A percentile compares a stretch with the other conserved stretches of the same genome.
These are phyloP conservation scores for Brachylomia viminalis DNA, from an alignment of 2,888 invertebrate genomes.

Conservation along the genomic window DNA sequence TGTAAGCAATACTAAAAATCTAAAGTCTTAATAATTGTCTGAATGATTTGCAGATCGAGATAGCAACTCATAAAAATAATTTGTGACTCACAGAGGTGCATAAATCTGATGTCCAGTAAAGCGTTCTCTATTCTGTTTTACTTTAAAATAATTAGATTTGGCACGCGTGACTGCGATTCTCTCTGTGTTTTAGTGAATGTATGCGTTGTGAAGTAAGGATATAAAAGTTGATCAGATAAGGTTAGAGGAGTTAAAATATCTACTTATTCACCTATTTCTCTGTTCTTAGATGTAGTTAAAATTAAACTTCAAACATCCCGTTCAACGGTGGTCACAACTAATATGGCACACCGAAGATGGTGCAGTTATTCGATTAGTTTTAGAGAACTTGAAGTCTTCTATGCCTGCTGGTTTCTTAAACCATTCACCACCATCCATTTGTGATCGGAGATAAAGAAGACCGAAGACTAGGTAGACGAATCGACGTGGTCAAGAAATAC, in stretches of 20 bases:
- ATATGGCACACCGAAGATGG: not conserved
- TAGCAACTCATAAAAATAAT: conserved; percentile 27
- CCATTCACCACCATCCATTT: not conserved
- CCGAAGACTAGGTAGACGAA: not conserved
- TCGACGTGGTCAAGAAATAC: not conserved
- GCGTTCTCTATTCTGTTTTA: conserved; percentile 12
- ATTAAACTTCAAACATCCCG: not conserved
- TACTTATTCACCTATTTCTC: no score
- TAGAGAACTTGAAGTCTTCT: not conserved
- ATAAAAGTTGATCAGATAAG: not conserved
- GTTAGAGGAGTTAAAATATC: not conserved
- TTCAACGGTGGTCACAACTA: not conserved
- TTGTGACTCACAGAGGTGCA: conserved; percentile 25
- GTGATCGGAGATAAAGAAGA: not conserved
- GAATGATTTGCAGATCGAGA: conserved; percentile 13
- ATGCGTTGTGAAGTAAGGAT: not conserved
- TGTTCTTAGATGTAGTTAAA: no score
- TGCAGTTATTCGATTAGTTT: no score
- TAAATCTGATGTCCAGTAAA: conserved; percentile 23
- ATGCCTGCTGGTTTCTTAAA: not conserved
- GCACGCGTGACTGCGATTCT: conserved; percentile 9
- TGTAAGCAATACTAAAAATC: no score
- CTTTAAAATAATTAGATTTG: conserved; percentile 49
- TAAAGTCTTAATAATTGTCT: not conserved
- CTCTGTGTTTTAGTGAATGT: conserved; percentile 6